Base-by-base conservation (phyloP, 2,113 vertebrate genomes). In the Protobothrops mucrosquamatus region DNA sequence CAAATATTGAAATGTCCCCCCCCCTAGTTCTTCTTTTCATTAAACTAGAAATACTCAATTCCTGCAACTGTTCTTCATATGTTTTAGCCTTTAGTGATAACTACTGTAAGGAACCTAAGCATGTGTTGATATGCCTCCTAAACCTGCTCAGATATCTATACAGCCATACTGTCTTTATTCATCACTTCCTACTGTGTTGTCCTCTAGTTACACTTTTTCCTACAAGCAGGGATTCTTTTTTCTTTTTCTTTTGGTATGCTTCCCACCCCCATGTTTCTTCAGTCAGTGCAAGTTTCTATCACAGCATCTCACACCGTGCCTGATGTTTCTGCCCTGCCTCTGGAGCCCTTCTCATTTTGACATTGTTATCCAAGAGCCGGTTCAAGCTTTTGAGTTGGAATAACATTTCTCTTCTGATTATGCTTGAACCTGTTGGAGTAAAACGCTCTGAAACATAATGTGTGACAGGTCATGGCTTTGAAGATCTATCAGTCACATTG, bases 381-480 rank as follows among this genome's bases (percentile, higher is more conserved):
- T 90, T 94, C 85, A 61, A 39, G n/a, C 93, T 92, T 88, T 95
- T 94, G 93, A 95, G 91, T 57, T 94, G 93, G 94, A 94, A 93
- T 93, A 89, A 94, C 89, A 93, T 95, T 89, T 92, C 93, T 93
- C 91, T 61, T 95, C 88, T 89, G 93, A 94, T 95, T 92, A 95
- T 87, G 52, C 86, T 59, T 95, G 89, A 88, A 95, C 96, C 95
- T 93, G 48, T 94, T 96, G 7, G 92, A 93, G 87, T 91, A 94
- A 95, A 95, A 93, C 23, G 86, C 94, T 93, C 93, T 93, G 96
- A 93, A 96, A 94, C 87, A 94, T 87, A 96, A 96, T 95, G 95
- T 95, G 89, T 96, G 96, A 94, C 95, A 95, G 93, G 56, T 92
- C 95, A 89, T 96, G 94, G 94, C 92, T 96, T 96, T 96, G 95